Percentiles rank a stretch among this genome's conserved stretches.
phyloP scores from a whole-genome alignment of 2,113 vertebrate species.

The Acanthochromis polyacanthus region DNA sequence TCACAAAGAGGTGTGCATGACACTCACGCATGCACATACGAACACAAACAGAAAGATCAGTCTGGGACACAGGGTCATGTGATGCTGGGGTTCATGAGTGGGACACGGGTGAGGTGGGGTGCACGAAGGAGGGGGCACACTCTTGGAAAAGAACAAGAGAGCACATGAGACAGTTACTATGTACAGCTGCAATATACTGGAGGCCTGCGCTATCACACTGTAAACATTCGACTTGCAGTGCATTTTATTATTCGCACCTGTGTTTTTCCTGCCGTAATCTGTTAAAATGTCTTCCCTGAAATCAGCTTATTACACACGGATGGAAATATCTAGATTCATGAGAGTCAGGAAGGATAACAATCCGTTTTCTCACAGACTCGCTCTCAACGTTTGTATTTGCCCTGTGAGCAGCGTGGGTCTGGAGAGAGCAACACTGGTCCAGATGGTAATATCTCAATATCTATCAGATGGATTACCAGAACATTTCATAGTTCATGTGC shows the following conservation, averaged over 20 bases:
- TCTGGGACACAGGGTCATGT: conserved; percentile 63
- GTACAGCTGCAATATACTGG: conserved; percentile 14
- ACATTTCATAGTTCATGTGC: not conserved
- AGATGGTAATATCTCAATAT: not conserved
- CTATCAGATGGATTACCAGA: not conserved
- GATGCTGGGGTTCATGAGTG: conserved; percentile 54
- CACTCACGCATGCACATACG: conserved; percentile 15
- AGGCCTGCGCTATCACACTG: not conserved
- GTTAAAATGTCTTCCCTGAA: not conserved
- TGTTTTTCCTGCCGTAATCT: not conserved
- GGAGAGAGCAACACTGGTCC: not conserved
- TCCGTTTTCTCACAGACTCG: too few species aligned
- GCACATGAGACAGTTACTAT: conserved; percentile 50
- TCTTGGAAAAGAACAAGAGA: conserved; percentile 34
- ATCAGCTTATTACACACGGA: not conserved
- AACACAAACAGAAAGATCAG: conserved; percentile 34
- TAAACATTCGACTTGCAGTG: not conserved
- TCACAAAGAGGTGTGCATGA: conserved; percentile 48
- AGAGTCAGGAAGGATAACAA: too few species aligned
- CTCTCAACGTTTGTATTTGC: too few species aligned
- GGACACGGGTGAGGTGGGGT: conserved; percentile 35
- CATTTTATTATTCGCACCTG: too few species aligned
- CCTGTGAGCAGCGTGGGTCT: not conserved
- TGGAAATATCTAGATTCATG: not conserved
- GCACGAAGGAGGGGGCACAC: not conserved